Percentiles rank a stretch among this genome's conserved stretches.
Conservation (phyloP, 2,113 vertebrate genomes). For the Tonatia bakeri region DNA sequence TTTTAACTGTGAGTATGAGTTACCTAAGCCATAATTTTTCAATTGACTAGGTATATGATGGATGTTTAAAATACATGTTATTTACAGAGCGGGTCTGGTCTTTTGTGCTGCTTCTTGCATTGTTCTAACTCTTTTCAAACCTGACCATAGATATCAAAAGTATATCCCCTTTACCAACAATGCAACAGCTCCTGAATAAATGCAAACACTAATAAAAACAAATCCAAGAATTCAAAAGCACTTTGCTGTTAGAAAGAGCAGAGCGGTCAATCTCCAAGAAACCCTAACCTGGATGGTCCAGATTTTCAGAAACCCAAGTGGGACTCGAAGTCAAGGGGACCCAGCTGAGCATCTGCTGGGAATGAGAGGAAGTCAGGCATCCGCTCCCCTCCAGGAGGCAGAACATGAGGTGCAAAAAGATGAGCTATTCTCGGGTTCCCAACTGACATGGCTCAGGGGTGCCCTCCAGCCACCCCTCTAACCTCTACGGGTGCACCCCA, state of each 20-base stretch:
- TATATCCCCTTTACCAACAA: not conserved
- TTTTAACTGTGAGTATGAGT: slow-evolving; percentile 37
- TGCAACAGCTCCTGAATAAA: not conserved
- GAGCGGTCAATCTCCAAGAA: not conserved
- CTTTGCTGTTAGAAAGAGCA: not conserved
- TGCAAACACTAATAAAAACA: not conserved
- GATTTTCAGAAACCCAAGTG: not conserved
- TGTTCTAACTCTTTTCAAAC: not conserved
- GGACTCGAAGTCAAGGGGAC: not conserved
- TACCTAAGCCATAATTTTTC: slow-evolving; percentile 57
- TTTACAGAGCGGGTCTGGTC: slow-evolving; percentile 26
- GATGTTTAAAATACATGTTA: slow-evolving; percentile 58
- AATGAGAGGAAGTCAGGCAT: slow-evolving; percentile 36
- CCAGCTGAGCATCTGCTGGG: slow-evolving; percentile 12
- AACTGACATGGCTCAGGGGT: not conserved
- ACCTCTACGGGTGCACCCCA: not conserved
- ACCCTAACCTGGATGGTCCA: not conserved
- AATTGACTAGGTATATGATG: slow-evolving; percentile 29
- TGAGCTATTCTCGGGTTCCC: not conserved
- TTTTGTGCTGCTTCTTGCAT: not conserved
- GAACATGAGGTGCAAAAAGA: not conserved
- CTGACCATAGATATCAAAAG: not conserved
- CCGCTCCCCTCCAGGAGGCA: not conserved
- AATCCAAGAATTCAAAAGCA: not conserved
- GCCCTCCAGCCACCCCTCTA: not conserved